These are phyloP conservation scores for Furcula furcula DNA, from an alignment of 2,888 invertebrate species.

Conservation along the genomic window DNA sequence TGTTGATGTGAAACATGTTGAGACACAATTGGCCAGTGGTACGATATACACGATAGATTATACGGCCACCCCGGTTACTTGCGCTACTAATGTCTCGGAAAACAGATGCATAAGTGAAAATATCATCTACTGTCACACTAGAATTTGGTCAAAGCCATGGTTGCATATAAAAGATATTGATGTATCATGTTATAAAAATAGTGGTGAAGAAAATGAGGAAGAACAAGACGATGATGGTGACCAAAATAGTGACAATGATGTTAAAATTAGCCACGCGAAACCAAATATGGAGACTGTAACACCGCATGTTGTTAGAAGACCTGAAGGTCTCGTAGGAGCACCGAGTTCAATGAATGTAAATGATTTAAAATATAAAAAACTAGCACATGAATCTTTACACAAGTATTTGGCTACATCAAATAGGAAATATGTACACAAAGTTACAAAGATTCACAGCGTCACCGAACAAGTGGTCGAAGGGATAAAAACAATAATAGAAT, in stretches of 20 bases:
- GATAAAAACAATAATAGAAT: slow-evolving; percentile 50
- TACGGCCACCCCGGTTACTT: slow-evolving; percentile 35
- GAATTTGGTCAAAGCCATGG: neutral
- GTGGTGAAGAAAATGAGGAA: slow-evolving; percentile 4
- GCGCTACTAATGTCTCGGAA: slow-evolving; percentile 7
- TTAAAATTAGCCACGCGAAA: too few species aligned
- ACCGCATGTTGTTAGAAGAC: neutral
- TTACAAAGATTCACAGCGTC: slow-evolving; percentile 56
- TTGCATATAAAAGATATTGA: slow-evolving; percentile 13
- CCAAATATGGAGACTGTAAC: too few species aligned
- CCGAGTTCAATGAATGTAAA: neutral
- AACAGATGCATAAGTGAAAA: neutral
- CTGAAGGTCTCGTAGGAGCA: neutral
- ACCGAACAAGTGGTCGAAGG: slow-evolving; percentile 79
- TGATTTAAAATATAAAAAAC: slow-evolving; percentile 16
- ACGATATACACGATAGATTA: slow-evolving; percentile 44
- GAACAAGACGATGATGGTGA: neutral
- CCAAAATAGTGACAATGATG: neutral
- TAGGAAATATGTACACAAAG: slow-evolving; percentile 44
- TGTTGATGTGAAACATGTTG: slow-evolving; percentile 40
- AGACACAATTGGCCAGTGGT: slow-evolving; percentile 43
- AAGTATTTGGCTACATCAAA: slow-evolving; percentile 34
- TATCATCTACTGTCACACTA: neutral
- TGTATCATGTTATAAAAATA: slow-evolving; percentile 13
- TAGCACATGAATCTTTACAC: slow-evolving; percentile 27